Conservation (phyloP, 2,888 invertebrate genomes). For the Ptychoptera contaminata region DNA sequence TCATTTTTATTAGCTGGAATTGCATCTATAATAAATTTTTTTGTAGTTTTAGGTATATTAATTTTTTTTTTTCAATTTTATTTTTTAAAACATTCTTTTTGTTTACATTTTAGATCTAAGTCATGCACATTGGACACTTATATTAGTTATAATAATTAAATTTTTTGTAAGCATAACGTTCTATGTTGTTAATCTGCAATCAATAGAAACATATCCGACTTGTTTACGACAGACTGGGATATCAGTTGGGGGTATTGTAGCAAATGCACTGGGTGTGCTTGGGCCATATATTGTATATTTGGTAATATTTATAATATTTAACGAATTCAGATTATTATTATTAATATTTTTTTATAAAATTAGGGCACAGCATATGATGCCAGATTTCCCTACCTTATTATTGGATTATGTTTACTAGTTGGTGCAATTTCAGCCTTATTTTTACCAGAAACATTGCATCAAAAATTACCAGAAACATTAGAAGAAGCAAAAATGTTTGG, state of each 20-base stretch:
- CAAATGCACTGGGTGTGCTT: constrained; percentile 37
- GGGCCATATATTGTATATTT: constrained; percentile 44
- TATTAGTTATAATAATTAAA: constrained; percentile 30
- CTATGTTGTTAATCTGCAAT: constrained; percentile 41
- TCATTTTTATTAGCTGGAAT: constrained; percentile 30
- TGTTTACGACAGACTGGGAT: constrained; percentile 47
- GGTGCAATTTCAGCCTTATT: constrained; percentile 34
- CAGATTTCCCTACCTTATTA: constrained; percentile 30
- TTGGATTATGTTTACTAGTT: constrained; percentile 28
- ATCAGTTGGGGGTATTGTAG: constrained; percentile 39
- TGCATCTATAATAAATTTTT: constrained; percentile 29
- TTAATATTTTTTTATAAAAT: not conserved
- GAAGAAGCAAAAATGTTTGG: constrained; percentile 44
- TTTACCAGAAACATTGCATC: constrained; percentile 47
- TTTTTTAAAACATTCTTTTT: not conserved
- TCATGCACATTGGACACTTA: no score
- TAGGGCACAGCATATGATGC: constrained; percentile 31
- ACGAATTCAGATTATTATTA: not conserved
- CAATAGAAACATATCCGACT: constrained; percentile 51
- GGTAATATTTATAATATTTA: constrained; percentile 21
- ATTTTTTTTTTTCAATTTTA: not conserved
- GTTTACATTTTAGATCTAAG: no score
- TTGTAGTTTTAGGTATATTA: constrained; percentile 26
- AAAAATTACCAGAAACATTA: constrained; percentile 44
- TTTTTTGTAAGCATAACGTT: constrained; percentile 38